These are phyloP conservation scores for Calameuta filiformis DNA, from an alignment of 2,888 invertebrate species.

Conservation along the genomic window DNA sequence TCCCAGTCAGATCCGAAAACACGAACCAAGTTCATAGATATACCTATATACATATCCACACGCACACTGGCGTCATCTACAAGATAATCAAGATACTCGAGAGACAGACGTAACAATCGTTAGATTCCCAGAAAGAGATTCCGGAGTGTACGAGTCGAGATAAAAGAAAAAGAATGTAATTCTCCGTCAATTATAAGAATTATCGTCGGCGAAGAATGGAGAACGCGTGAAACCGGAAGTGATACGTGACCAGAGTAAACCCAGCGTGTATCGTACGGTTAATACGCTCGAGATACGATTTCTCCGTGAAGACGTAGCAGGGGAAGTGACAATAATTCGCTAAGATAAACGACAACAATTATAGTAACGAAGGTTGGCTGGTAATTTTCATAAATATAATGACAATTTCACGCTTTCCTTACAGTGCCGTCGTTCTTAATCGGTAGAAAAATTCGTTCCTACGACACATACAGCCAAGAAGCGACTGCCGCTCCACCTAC, in stretches of 20 bases:
- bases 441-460: not conserved
- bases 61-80: not conserved
- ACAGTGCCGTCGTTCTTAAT: not conserved
- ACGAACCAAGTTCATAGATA: not conserved
- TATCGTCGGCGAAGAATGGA: not conserved
- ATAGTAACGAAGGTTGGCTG: not conserved
- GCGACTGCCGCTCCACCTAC: not conserved
- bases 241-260: not conserved
- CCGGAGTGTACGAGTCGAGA: not conserved
- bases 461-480: too few species aligned
- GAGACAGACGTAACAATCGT: not conserved
- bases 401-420: not conserved
- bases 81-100: not conserved
- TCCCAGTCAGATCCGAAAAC: not conserved
- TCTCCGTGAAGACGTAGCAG: not conserved
- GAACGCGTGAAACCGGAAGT: not conserved
- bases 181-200: not conserved
- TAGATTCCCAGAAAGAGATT: not conserved
- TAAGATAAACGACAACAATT: not conserved
- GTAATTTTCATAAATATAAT: not conserved
- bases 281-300: not conserved
- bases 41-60: not conserved
- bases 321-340: not conserved
- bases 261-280: not conserved
- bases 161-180: not conserved